Evolutionary conservation across 2,797 vertebrate genomes (phyloP).

Genomic region (Channallabes apus): DNA sequence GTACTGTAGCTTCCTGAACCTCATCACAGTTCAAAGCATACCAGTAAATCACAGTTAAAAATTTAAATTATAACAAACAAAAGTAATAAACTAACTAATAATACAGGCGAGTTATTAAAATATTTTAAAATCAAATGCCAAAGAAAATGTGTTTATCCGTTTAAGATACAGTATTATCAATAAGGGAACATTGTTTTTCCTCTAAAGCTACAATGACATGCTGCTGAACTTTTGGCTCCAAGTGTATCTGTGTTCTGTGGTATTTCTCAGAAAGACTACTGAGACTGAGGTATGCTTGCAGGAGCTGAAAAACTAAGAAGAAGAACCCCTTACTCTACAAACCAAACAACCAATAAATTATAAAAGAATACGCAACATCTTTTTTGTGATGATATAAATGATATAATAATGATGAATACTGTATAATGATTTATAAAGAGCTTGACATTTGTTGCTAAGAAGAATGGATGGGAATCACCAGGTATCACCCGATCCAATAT

Average conservation of each 20-base stretch:
- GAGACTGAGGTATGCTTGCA: neutral
- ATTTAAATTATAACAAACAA: neutral
- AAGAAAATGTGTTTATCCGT: neutral
- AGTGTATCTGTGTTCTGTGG: neutral
- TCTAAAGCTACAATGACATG: neutral
- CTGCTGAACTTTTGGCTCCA: neutral
- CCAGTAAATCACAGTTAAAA: neutral
- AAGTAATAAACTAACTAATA: neutral
- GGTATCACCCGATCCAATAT: no score
- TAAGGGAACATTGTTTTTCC: neutral
- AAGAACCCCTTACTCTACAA: neutral
- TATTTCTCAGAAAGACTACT: constrained; percentile 11
- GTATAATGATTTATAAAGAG: no score
- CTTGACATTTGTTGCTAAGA: no score
- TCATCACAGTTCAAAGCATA: neutral
- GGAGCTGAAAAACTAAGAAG: neutral
- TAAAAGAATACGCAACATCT: neutral
- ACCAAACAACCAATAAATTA: neutral
- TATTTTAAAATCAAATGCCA: neutral
- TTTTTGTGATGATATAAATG: neutral
- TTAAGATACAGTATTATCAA: neutral
- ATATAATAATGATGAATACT: neutral
- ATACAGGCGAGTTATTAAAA: neutral
- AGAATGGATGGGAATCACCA: no score
- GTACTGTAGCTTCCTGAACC: neutral